Conservation (phyloP, 2,888 invertebrate species). For the Thera obeliscata region DNA sequence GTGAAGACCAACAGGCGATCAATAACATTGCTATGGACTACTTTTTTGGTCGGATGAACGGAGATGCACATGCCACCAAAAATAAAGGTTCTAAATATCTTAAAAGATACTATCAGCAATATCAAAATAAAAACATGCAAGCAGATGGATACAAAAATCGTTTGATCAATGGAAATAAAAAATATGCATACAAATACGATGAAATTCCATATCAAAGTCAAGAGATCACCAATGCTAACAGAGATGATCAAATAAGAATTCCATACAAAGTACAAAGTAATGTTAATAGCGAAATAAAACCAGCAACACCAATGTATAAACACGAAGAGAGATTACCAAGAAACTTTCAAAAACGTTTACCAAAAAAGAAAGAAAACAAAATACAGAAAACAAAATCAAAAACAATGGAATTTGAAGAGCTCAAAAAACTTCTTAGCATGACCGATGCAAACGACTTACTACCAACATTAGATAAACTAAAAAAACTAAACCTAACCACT, state of each 20-base stretch:
- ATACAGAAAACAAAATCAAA: background rate
- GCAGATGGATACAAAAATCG: background rate
- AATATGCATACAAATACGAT: background rate
- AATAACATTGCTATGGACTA: slow-evolving; percentile 43
- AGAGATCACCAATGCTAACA: background rate
- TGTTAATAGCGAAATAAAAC: slow-evolving; percentile 4
- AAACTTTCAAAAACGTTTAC: background rate
- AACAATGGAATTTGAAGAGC: slow-evolving; percentile 31
- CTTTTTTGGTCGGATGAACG: slow-evolving; percentile 45
- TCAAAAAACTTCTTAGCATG: slow-evolving; percentile 36
- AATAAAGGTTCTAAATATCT: background rate
- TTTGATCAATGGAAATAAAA: background rate
- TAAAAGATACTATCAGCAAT: background rate
- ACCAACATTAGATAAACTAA: slow-evolving; percentile 34
- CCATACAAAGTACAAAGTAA: background rate
- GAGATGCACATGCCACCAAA: background rate
- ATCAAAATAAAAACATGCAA: background rate
- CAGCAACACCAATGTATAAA: slow-evolving; percentile 4
- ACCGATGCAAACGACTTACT: slow-evolving; percentile 35
- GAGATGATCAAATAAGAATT: background rate
- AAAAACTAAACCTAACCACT: slow-evolving; percentile 8
- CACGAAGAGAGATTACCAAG: background rate
- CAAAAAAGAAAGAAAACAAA: no score
- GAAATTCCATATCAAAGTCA: background rate
- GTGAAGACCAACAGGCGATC: background rate